phyloP scores from a whole-genome alignment of 2,888 invertebrate genomes.

The Rhyacophila evoluta region DNA sequence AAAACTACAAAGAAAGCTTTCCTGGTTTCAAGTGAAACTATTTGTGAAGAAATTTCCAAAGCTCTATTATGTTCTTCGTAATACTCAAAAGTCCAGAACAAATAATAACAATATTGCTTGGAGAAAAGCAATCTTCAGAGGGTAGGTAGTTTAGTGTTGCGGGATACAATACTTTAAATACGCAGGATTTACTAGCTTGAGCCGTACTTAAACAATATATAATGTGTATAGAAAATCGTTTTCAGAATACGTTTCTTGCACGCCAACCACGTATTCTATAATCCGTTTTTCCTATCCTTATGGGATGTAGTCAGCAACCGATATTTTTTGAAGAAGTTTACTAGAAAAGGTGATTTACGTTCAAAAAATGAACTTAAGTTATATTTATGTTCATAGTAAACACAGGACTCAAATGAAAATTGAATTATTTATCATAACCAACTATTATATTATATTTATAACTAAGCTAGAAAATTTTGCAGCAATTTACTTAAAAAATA shows the following conservation, averaged over 20 bases:
- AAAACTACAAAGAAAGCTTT: no score
- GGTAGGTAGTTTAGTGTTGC: neutral
- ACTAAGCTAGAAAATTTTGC: no score
- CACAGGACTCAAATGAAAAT: no score
- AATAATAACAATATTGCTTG: neutral
- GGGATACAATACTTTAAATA: slow-evolving; percentile 1
- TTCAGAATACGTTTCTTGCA: neutral
- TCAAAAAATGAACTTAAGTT: no score
- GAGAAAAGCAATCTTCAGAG: neutral
- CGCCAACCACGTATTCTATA: slow-evolving; percentile 23
- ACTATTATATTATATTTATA: no score
- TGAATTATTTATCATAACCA: no score
- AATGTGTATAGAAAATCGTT: slow-evolving; percentile 18
- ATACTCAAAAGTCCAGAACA: neutral
- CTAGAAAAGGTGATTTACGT: no score
- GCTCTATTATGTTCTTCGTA: neutral
- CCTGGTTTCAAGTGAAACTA: neutral
- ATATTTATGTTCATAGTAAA: no score
- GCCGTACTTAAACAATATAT: neutral
- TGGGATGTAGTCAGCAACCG: neutral
- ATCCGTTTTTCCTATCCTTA: neutral
- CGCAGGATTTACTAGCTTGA: neutral
- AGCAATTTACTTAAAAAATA: no score
- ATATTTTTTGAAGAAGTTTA: neutral
- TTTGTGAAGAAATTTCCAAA: neutral